Conservation (phyloP, 35 echinoderm and acorn worm genomes). For the Stichopus chloronotus region DNA sequence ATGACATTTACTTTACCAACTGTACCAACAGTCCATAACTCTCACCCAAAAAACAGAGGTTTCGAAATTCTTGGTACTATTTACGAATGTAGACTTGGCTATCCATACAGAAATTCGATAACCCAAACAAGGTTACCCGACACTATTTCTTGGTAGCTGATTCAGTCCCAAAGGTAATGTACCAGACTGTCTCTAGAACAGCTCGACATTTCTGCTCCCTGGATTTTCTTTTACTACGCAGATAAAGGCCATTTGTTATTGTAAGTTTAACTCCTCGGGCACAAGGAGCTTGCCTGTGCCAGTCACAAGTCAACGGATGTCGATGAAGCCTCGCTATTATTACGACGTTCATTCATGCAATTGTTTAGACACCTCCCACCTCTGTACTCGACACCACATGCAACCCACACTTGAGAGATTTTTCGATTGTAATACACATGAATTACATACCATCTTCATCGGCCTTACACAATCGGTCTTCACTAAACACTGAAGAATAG, state of each 20-base stretch:
- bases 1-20: no score
- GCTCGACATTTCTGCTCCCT: no score
- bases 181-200: no score
- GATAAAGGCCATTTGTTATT: neutral
- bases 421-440: constrained; percentile 6
- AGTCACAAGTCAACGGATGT: neutral
- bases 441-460: neutral
- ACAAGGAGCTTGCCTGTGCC: neutral
- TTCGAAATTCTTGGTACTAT: no score
- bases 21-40: no score
- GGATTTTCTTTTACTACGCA: neutral
- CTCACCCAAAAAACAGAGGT: no score
- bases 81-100: no score
- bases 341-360: constrained; percentile 10
- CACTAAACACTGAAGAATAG: no score
- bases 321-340: neutral
- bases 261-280: neutral
- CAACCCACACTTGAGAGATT: neutral
- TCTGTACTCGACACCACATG: neutral
- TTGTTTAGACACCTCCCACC: neutral
- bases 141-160: no score
- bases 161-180: no score
- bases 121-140: no score
- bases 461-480: neutral
- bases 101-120: no score